Conservation (phyloP, 1,140 invertebrate genomes). For the Drosophila bifasciata region DNA sequence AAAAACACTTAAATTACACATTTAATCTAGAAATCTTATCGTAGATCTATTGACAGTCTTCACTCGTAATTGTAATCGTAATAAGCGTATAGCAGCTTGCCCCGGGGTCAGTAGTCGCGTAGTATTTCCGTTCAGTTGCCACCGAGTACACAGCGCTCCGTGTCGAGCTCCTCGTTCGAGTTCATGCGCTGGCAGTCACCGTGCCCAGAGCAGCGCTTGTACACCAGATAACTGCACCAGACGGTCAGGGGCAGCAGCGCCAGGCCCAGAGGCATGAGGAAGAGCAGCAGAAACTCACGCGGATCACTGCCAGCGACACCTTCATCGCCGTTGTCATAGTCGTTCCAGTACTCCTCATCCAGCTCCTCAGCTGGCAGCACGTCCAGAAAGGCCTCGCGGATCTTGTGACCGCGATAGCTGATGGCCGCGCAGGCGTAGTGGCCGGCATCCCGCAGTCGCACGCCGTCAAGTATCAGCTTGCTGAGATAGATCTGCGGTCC, state of each 20-base stretch:
- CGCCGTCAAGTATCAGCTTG: conserved; percentile 73
- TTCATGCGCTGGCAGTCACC: conserved; percentile 64
- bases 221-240: conserved; percentile 66
- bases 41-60: conserved; percentile 59
- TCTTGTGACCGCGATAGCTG: conserved; percentile 73
- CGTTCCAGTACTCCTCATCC: conserved; percentile 64
- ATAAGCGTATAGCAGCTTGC: conserved; percentile 37
- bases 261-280: conserved; percentile 76
- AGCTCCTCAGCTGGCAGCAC: conserved; percentile 32
- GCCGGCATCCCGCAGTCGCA: conserved; percentile 63
- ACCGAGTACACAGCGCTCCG: conserved; percentile 68
- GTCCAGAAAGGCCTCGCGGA: conserved; percentile 71
- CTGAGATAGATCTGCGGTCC: conserved; percentile 72
- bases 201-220: conserved; percentile 55
- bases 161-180: conserved; percentile 70
- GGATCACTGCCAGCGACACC: conserved; percentile 48
- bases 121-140: conserved; percentile 28
- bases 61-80: conserved; percentile 24
- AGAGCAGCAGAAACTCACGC: conserved; percentile 65
- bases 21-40: conserved; percentile 1
- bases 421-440: conserved; percentile 79
- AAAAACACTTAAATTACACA: too few relatives aligned
- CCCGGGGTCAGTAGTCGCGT: not conserved
- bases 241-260: conserved; percentile 68
- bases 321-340: conserved; percentile 59